Evolutionary conservation across 92 coral and sea anemone species (phyloP).

Genomic region (Phymanthus crucifer): DNA sequence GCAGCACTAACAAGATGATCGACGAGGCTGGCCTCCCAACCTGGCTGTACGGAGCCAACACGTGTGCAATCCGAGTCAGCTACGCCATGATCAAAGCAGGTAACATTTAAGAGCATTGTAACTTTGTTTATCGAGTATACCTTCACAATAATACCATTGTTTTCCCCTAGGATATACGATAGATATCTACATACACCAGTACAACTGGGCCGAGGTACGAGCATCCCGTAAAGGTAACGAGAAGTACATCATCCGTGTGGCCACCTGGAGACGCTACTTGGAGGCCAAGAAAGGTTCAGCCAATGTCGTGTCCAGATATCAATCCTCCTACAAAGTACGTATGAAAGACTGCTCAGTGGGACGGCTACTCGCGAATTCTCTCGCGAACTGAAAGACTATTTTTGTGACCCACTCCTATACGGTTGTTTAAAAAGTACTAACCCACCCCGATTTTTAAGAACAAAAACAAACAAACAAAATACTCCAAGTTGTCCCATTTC

Average conservation of each 20-base stretch:
- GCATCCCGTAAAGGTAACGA: slow-evolving; percentile 22
- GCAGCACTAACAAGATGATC: neutral
- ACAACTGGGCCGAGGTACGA: slow-evolving; percentile 10
- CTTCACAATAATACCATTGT: neutral
- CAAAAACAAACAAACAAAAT: no score
- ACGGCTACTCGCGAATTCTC: neutral
- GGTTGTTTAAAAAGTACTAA: no score
- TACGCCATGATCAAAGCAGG: neutral
- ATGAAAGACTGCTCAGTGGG: no score
- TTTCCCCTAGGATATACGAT: neutral
- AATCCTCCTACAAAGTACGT: neutral
- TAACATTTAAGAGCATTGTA: neutral
- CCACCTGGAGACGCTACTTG: neutral
- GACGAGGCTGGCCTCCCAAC: slow-evolving; percentile 10
- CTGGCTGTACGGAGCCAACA: slow-evolving; percentile 11
- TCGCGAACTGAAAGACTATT: no score
- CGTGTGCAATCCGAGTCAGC: slow-evolving; percentile 13
- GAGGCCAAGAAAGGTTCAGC: slow-evolving; percentile 1
- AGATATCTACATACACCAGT: neutral
- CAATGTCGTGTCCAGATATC: neutral
- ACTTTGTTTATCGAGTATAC: no score
- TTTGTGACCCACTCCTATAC: no score
- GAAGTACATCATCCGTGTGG: slow-evolving; percentile 16
- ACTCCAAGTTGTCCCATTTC: no score
- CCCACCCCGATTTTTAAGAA: no score